Conservation (phyloP, 2,113 vertebrate genomes). For the Psilopogon haemacephalus region DNA sequence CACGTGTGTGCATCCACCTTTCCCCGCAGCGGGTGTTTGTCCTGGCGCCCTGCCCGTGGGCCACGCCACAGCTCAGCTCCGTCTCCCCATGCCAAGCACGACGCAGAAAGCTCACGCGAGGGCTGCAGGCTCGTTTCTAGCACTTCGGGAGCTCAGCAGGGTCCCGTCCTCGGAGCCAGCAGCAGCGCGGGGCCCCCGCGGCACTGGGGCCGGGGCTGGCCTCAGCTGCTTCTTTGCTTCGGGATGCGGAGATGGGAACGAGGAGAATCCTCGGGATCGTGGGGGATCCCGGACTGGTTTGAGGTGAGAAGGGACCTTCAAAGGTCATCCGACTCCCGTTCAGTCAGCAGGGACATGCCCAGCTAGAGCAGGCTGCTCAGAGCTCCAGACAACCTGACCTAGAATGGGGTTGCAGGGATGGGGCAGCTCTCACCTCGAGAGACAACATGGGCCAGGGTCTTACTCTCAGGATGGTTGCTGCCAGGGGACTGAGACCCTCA, state of each 20-base stretch:
- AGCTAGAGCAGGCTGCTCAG: no score
- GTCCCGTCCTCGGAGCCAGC: not conserved
- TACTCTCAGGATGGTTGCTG: not conserved
- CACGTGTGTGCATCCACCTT: not conserved
- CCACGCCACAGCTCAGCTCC: not conserved
- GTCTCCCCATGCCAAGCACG: not conserved
- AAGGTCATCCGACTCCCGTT: no score
- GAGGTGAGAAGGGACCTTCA: no score
- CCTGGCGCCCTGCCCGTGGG: not conserved
- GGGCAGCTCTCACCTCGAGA: no score
- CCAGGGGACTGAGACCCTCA: not conserved
- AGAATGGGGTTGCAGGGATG: no score
- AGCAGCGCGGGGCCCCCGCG: not conserved
- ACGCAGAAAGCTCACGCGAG: not conserved
- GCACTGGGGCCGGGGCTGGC: not conserved
- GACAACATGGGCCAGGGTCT: no score
- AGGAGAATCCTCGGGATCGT: not conserved
- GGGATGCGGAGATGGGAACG: rapidly evolving
- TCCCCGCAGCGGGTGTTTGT: not conserved
- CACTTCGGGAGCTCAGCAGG: not conserved
- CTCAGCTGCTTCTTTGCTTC: not conserved
- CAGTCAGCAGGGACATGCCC: no score
- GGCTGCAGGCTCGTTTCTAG: not conserved
- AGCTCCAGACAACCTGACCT: no score
- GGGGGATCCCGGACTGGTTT: no score